Percentiles rank a stretch among this genome's conserved stretches.
These are phyloP conservation scores for Manduca sexta DNA, from an alignment of 1,140 invertebrate genomes.

Conservation along the genomic window DNA sequence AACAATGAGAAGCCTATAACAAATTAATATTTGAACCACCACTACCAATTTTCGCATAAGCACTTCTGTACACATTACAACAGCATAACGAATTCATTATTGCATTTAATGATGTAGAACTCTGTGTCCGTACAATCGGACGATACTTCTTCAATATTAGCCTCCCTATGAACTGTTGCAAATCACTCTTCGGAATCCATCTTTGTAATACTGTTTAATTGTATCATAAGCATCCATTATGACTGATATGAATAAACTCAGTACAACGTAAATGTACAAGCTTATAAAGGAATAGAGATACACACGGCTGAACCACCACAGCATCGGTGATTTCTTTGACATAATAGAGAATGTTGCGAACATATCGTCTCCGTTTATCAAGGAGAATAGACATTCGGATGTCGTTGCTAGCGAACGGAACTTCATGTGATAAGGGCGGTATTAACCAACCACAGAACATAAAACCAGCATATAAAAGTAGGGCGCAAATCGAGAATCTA, in stretches of 20 bases:
- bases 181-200: conserved; percentile 89
- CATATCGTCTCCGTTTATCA: conserved; percentile 99
- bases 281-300: conserved; percentile 98
- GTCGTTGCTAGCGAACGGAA: conserved; percentile 91
- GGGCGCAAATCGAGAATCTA: conserved; percentile 93
- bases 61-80: conserved; percentile 60
- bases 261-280: conserved; percentile 97
- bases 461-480: conserved; percentile 95
- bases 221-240: conserved; percentile 99
- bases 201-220: conserved; percentile 91
- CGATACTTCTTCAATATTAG: conserved; percentile 80
- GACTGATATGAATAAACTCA: conserved; percentile 98
- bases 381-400: conserved; percentile 92
- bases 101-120: conserved; percentile 64
- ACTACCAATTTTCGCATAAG: conserved; percentile 67
- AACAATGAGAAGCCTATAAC: conserved; percentile 19
- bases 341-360: conserved; percentile 98
- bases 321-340: conserved; percentile 85
- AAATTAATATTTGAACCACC: conserved; percentile 44
- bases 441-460: conserved; percentile 99
- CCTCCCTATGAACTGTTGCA: conserved; percentile 85
- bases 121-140: conserved; percentile 79
- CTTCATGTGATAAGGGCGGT: conserved; percentile 98
- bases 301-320: conserved; percentile 98
- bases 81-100: conserved; percentile 66